phyloP scores from a whole-genome alignment of 2,888 invertebrate species.

The Scotopteryx bipunctaria region DNA sequence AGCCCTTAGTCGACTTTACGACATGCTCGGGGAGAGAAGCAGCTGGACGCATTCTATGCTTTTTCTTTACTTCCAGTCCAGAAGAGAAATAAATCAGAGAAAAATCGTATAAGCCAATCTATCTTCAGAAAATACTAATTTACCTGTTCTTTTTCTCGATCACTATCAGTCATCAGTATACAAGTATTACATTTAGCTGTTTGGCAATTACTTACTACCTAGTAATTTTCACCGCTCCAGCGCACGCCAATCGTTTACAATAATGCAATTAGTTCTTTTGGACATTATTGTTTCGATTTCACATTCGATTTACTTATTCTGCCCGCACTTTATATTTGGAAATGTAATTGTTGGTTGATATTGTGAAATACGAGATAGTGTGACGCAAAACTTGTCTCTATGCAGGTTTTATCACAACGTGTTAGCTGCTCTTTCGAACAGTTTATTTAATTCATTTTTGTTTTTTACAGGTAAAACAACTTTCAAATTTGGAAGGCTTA shows the following conservation, averaged over 20 bases:
- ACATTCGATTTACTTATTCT: conserved; percentile 18
- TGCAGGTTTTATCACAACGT: conserved; percentile 12
- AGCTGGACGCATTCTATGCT: no score
- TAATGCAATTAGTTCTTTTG: conserved; percentile 38
- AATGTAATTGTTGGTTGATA: background rate
- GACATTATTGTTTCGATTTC: conserved; percentile 28
- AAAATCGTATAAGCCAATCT: no score
- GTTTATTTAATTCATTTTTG: no score
- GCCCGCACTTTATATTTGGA: conserved; percentile 18
- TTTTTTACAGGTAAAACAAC: conserved; percentile 11
- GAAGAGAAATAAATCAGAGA: no score
- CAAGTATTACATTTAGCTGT: background rate
- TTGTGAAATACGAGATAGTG: conserved; percentile 17
- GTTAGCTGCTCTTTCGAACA: background rate
- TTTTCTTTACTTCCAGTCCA: no score
- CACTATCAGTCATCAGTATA: background rate
- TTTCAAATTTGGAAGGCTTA: no score
- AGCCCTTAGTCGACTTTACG: no score
- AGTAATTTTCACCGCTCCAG: conserved; percentile 38
- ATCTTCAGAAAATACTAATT: no score
- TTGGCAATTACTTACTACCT: conserved; percentile 26
- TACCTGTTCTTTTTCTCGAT: background rate
- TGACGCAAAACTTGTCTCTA: conserved; percentile 1
- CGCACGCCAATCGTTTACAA: conserved; percentile 41
- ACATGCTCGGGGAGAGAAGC: no score